Percentiles rank a stretch among this genome's conserved stretches.
phyloP scores from a whole-genome alignment of 1,140 invertebrate genomes.

The Drosophila carrolli region DNA sequence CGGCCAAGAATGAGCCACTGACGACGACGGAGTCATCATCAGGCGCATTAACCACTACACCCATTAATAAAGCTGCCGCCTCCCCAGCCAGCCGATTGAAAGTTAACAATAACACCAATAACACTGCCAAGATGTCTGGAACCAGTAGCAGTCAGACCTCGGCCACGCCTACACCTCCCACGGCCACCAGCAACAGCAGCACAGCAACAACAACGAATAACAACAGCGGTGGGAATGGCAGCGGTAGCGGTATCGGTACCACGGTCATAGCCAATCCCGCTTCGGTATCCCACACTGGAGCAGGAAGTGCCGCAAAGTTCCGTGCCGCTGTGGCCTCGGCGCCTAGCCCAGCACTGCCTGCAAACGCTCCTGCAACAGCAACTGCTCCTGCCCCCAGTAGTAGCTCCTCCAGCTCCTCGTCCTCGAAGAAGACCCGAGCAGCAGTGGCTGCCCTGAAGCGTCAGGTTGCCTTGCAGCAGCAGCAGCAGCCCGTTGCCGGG shows the following conservation, averaged over 20 bases:
- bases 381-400: conserved; percentile 13
- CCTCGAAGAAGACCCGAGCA: conserved; percentile 64
- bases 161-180: conserved; percentile 51
- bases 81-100: conserved; percentile 54
- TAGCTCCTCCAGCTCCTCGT: conserved; percentile 27
- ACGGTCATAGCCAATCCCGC: conserved; percentile 52
- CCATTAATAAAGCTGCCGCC: conserved; percentile 4
- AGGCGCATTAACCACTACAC: neutral
- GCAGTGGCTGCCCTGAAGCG: conserved; percentile 65
- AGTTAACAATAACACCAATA: conserved; percentile 67
- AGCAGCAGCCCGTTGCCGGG: conserved; percentile 44
- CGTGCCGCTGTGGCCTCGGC: conserved; percentile 68
- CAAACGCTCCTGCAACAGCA: conserved; percentile 24
- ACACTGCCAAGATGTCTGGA: conserved; percentile 74
- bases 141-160: conserved; percentile 51
- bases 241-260: conserved; percentile 13
- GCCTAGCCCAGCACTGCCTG: conserved; percentile 31
- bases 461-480: conserved; percentile 62
- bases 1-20: conserved; percentile 68
- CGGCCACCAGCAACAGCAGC: conserved; percentile 52
- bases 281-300: conserved; percentile 44
- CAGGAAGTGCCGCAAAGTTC: conserved; percentile 67
- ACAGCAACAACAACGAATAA: conserved; percentile 50
- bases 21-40: conserved; percentile 22
- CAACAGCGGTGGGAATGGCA: conserved; percentile 21